These are phyloP conservation scores for Popillia japonica DNA, from an alignment of 1,140 invertebrate species.

Conservation along the genomic window DNA sequence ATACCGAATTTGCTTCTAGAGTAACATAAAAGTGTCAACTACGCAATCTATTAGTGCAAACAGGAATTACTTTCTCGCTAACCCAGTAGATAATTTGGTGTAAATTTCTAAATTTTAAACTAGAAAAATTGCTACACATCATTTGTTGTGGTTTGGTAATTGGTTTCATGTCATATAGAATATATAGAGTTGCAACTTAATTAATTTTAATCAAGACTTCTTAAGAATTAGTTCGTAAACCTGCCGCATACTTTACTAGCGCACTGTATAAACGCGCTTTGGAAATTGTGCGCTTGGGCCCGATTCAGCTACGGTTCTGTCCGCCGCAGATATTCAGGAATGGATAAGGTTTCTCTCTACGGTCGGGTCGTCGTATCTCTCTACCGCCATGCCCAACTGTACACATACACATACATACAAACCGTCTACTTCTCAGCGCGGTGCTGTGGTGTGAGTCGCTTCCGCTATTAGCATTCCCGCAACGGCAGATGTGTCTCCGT, in stretches of 20 bases:
- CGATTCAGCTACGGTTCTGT: neutral
- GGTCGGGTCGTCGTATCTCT: slow-evolving; percentile 23
- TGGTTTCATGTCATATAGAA: too few relatives aligned
- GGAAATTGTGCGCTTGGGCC: slow-evolving; percentile 13
- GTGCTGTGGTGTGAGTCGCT: slow-evolving; percentile 35
- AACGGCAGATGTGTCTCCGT: slow-evolving; percentile 36
- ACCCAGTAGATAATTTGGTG: too few relatives aligned
- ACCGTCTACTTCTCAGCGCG: neutral
- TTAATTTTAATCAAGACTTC: too few relatives aligned
- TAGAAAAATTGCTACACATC: too few relatives aligned
- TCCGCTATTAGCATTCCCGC: slow-evolving; percentile 39
- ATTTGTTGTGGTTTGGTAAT: too few relatives aligned
- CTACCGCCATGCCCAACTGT: neutral
- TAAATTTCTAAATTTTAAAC: too few relatives aligned
- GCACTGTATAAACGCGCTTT: neutral
- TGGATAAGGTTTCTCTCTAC: slow-evolving; percentile 25
- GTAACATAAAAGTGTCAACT: too few relatives aligned
- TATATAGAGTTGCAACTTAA: too few relatives aligned
- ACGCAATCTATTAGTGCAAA: too few relatives aligned
- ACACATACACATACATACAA: neutral
- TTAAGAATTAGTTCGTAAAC: too few relatives aligned
- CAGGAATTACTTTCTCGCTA: too few relatives aligned
- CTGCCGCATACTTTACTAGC: neutral
- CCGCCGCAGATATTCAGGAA: slow-evolving; percentile 2
- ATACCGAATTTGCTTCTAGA: too few relatives aligned